Evolutionary conservation across 2,113 vertebrate genomes (phyloP).

Genomic region (Trichomycterus rosablanca): DNA sequence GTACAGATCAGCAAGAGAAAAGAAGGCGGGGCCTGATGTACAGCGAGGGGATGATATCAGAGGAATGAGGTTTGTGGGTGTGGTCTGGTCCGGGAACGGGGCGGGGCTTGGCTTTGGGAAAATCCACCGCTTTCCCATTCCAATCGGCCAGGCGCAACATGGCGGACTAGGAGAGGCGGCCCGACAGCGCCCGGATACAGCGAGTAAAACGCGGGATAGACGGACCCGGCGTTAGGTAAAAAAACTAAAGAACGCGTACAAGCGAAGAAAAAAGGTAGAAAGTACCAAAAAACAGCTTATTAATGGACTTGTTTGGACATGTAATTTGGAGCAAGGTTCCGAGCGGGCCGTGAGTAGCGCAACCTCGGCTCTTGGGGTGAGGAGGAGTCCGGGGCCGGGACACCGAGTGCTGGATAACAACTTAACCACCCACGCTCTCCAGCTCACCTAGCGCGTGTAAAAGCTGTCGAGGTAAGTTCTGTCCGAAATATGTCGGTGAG

Average conservation of each 20-base stretch:
- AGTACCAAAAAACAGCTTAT: not conserved
- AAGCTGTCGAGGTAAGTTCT: constrained; percentile 63
- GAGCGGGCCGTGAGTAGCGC: constrained; percentile 57
- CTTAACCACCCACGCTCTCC: not conserved
- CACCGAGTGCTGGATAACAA: constrained; percentile 10
- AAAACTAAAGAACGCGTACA: not conserved
- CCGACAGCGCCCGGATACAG: constrained; percentile 68
- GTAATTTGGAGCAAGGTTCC: constrained; percentile 39
- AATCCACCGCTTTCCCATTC: constrained; percentile 66
- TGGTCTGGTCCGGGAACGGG: constrained; percentile 26
- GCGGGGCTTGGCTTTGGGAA: constrained; percentile 62
- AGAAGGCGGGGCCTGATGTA: too few species aligned
- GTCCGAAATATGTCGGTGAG: not conserved
- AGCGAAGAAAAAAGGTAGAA: not conserved
- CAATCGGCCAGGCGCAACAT: constrained; percentile 71
- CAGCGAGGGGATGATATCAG: too few species aligned
- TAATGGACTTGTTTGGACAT: constrained; percentile 12
- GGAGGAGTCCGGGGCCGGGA: constrained; percentile 67
- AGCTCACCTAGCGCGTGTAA: constrained; percentile 29
- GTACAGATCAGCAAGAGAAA: too few species aligned
- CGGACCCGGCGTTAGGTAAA: constrained; percentile 27
- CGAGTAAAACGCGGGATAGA: constrained; percentile 61
- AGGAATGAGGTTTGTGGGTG: constrained; percentile 4
- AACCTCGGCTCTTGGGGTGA: constrained; percentile 66
- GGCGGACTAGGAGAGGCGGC: constrained; percentile 71